phyloP scores from a whole-genome alignment of 2,797 vertebrate species.

The Coendou prehensilis region DNA sequence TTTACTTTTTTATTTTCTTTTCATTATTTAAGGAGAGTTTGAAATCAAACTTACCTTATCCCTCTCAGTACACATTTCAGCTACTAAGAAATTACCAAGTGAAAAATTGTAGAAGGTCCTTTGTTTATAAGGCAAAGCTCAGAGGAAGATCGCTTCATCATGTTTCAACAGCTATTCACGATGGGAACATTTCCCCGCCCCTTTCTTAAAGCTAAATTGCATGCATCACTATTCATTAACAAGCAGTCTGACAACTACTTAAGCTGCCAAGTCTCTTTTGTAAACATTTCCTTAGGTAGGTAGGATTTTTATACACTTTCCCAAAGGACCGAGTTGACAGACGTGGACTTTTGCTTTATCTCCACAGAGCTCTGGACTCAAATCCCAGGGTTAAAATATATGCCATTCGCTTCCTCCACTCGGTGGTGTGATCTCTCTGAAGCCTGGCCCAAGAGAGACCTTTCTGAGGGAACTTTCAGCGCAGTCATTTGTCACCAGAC shows the following conservation, averaged over 20 bases:
- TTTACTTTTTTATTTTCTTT: slow-evolving; percentile 16
- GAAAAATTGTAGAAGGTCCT: slow-evolving; percentile 39
- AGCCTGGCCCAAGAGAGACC: not conserved
- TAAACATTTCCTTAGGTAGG: slow-evolving; percentile 67
- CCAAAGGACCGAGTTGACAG: slow-evolving; percentile 63
- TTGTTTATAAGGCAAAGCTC: slow-evolving; percentile 61
- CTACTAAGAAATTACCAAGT: slow-evolving; percentile 33
- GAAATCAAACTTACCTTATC: slow-evolving; percentile 40
- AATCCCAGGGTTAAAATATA: slow-evolving; percentile 43
- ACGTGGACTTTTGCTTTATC: slow-evolving; percentile 59
- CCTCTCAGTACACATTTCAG: not conserved
- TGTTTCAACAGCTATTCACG: slow-evolving; percentile 36
- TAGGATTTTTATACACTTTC: slow-evolving; percentile 67
- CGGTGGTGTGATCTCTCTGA: slow-evolving; percentile 3
- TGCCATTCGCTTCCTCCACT: slow-evolving; percentile 25
- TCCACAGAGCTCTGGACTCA: slow-evolving; percentile 52
- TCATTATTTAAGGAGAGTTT: slow-evolving; percentile 46
- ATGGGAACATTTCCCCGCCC: not conserved
- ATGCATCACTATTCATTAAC: slow-evolving; percentile 37
- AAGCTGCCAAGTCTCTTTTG: slow-evolving; percentile 62
- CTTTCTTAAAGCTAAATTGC: slow-evolving; percentile 65
- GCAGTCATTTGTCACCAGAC: slow-evolving; percentile 29
- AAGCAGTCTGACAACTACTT: slow-evolving; percentile 66
- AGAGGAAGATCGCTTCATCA: slow-evolving; percentile 56
- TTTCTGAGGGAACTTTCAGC: slow-evolving; percentile 62